phyloP scores from a whole-genome alignment of 2,113 vertebrate species.

The Pedetes capensis region DNA sequence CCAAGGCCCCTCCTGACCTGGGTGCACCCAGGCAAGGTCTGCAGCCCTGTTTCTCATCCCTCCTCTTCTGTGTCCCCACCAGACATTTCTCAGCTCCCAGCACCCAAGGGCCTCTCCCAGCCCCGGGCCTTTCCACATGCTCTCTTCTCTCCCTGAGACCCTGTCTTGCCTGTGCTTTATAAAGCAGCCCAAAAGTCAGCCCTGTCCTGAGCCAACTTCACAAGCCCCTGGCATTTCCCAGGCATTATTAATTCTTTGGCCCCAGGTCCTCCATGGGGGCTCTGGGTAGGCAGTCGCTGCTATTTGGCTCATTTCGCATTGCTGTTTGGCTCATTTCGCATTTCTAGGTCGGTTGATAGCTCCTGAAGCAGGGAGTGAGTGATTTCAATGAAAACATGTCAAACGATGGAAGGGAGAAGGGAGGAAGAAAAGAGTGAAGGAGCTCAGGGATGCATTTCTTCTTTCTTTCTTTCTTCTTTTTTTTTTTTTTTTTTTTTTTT shows the following conservation, averaged over 20 bases:
- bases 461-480: too few relatives aligned
- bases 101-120: neutral
- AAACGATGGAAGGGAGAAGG: too few relatives aligned
- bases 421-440: neutral
- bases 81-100: neutral
- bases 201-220: neutral
- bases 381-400: neutral
- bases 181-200: neutral
- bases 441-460: neutral
- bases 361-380: neutral
- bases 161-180: neutral
- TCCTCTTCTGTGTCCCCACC: neutral
- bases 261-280: neutral
- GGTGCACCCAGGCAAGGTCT: neutral
- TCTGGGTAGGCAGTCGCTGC: too few relatives aligned
- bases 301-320: neutral
- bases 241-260: neutral
- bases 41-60: neutral
- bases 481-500: too few relatives aligned
- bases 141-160: neutral
- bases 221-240: neutral
- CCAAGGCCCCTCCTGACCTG: neutral
- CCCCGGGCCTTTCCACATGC: neutral
- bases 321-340: neutral
- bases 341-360: too few relatives aligned